Evolutionary conservation across 2,888 invertebrate genomes (phyloP).

Genomic region (Miltochrista miniata): DNA sequence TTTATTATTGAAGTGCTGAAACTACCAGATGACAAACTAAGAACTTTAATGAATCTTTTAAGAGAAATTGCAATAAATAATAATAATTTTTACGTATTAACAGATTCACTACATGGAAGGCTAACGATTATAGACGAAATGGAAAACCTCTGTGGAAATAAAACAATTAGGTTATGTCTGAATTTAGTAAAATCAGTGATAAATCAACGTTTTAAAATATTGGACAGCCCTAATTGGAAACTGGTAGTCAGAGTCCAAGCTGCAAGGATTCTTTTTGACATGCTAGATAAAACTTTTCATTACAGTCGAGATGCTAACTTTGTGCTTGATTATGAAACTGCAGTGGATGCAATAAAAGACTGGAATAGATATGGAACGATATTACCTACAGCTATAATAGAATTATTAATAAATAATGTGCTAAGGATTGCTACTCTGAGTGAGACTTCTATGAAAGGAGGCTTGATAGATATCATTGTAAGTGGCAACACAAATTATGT

Average conservation of each 20-base stretch:
- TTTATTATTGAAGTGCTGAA: constrained; percentile 3
- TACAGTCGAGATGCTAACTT: not conserved
- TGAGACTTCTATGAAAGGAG: not conserved
- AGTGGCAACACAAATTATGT: not conserved
- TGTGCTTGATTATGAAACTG: not conserved
- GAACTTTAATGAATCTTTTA: not conserved
- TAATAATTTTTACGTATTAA: not conserved
- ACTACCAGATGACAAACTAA: constrained; percentile 1
- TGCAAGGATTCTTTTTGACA: not conserved
- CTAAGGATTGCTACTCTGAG: not conserved
- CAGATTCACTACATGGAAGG: not conserved
- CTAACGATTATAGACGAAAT: not conserved
- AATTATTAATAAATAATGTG: not conserved
- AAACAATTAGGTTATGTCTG: not conserved
- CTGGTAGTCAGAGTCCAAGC: not conserved
- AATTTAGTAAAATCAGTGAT: not conserved
- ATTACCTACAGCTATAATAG: not conserved
- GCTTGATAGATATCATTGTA: not conserved
- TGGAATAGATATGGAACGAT: not conserved
- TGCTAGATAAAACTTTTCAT: constrained; percentile 3
- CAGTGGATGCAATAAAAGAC: not conserved
- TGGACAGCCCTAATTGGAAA: not conserved
- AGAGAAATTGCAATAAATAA: not conserved
- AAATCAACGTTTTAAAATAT: not conserved
- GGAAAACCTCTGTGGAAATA: not conserved